phyloP scores from a whole-genome alignment of 2,797 vertebrate genomes.

The Gymnocypris eckloni region DNA sequence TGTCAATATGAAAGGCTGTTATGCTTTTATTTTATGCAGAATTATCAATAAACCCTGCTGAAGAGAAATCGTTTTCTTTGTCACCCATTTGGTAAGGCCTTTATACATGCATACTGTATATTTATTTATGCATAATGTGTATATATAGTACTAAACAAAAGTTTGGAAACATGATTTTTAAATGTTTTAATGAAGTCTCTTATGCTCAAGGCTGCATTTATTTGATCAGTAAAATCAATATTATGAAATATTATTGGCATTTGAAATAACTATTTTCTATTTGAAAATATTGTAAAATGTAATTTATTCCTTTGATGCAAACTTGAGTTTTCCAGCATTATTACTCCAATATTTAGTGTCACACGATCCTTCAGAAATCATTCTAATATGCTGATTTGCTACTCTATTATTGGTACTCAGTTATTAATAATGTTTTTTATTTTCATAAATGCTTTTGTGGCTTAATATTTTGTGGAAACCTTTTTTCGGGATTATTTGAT shows the following conservation, averaged over 20 bases:
- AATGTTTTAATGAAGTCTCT: not conserved
- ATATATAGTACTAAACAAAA: too few species aligned
- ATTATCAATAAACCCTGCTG: conserved; percentile 38
- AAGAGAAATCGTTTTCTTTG: conserved; percentile 3
- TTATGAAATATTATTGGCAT: not conserved
- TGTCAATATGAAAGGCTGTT: not conserved
- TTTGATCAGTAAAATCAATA: not conserved
- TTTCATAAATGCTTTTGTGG: not conserved
- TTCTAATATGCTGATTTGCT: not conserved
- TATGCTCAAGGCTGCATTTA: not conserved
- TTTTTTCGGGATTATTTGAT: not conserved
- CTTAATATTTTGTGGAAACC: not conserved
- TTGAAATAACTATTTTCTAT: not conserved
- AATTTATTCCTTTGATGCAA: not conserved
- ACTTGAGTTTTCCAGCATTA: not conserved
- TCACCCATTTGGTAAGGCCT: not conserved
- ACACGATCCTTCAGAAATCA: not conserved
- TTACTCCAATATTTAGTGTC: not conserved
- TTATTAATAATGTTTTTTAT: not conserved
- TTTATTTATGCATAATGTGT: too few species aligned
- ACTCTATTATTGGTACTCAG: not conserved
- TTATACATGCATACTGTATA: not conserved
- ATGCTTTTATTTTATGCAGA: conserved; percentile 27
- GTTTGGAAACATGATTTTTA: not conserved
- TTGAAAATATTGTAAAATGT: not conserved